Evolutionary conservation across 1,140 invertebrate species (phyloP).

Genomic region (Halictus rubicundus): DNA sequence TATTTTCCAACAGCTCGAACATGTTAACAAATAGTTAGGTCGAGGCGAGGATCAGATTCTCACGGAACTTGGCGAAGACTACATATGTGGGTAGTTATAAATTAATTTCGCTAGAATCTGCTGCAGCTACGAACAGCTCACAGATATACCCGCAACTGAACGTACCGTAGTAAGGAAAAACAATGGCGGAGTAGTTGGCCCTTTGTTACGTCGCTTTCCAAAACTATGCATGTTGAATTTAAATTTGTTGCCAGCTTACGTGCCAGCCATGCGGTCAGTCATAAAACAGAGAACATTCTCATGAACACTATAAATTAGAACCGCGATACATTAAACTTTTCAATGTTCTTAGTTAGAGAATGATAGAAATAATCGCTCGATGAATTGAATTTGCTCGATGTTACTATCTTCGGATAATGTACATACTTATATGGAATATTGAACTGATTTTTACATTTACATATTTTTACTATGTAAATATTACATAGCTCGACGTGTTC

Average conservation of each 20-base stretch:
- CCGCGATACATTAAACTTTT: too few species aligned
- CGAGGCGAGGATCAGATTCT: not conserved
- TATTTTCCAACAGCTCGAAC: too few species aligned
- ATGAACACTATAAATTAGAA: not conserved
- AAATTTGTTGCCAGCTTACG: not conserved
- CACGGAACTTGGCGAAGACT: constrained; percentile 9
- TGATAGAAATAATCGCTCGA: too few species aligned
- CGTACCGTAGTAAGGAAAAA: not conserved
- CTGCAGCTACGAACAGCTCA: not conserved
- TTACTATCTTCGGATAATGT: too few species aligned
- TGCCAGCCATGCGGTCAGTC: not conserved
- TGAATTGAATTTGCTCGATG: too few species aligned
- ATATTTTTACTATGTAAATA: too few species aligned
- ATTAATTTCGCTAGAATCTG: constrained; percentile 3
- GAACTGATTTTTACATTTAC: too few species aligned
- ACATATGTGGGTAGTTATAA: not conserved
- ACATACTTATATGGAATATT: too few species aligned
- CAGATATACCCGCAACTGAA: not conserved
- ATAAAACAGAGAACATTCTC: constrained; percentile 15
- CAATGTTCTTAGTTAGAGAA: too few species aligned
- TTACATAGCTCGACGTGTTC: too few species aligned
- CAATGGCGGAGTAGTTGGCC: not conserved
- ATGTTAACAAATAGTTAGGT: not conserved
- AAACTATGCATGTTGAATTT: not conserved
- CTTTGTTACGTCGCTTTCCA: not conserved